Conservation (phyloP, 2,113 vertebrate genomes). For the rat (Rattus norvegicus) region GRCr8 NC_086028.1:26445001-26445500, state of each 20-base stretch:
- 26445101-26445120: neutral
- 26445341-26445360: neutral
- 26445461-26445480: neutral
- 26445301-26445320: neutral
- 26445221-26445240: neutral
- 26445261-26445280: neutral
- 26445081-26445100: no score
- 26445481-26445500: neutral
- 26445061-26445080: neutral
- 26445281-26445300: neutral
- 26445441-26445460: neutral
- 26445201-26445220: no score
- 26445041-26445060: neutral
- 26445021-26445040: neutral
- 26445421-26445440: neutral
- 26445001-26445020: neutral
- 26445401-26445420: neutral
- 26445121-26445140: neutral
- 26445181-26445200: neutral
- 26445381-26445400: neutral
- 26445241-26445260: neutral
- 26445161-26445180: neutral
- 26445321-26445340: neutral
- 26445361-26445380: neutral
- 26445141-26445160: neutral